Percentiles rank a stretch among this genome's conserved stretches.
phyloP scores from a whole-genome alignment of 2,113 vertebrate species.

The Bubalus kerabau region DNA sequence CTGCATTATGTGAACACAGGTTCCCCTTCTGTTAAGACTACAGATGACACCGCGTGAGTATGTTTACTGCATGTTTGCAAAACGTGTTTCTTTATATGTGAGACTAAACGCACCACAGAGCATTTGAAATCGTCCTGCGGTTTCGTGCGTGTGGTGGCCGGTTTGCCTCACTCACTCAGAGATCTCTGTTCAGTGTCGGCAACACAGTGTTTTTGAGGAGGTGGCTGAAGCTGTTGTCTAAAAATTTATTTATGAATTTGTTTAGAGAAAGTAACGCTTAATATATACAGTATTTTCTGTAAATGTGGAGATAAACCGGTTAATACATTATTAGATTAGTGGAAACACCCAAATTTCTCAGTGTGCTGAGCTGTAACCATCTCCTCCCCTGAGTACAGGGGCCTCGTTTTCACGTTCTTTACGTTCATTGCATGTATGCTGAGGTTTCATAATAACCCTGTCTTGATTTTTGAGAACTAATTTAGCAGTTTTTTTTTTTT shows the following conservation, averaged over 20 bases:
- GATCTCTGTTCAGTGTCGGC: background rate
- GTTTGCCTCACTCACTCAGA: background rate
- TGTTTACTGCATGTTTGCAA: constrained; percentile 53
- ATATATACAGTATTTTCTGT: background rate
- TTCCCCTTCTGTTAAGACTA: background rate
- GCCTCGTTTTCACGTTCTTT: background rate
- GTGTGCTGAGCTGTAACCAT: background rate
- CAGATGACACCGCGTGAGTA: background rate
- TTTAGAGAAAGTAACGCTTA: background rate
- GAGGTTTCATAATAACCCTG: background rate
- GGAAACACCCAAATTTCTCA: background rate
- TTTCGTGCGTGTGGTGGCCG: background rate
- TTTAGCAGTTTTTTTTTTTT: background rate
- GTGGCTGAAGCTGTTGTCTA: background rate
- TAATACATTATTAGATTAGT: background rate
- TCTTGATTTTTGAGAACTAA: background rate
- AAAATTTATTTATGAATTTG: background rate
- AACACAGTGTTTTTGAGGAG: background rate
- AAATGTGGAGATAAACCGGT: background rate
- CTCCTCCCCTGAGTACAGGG: background rate
- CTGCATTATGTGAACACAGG: background rate
- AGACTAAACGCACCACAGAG: background rate
- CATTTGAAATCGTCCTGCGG: background rate
- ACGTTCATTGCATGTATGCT: background rate
- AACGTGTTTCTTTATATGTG: background rate